These are phyloP conservation scores for Acronicta aceris DNA, from an alignment of 2,888 invertebrate species.

Conservation along the genomic window DNA sequence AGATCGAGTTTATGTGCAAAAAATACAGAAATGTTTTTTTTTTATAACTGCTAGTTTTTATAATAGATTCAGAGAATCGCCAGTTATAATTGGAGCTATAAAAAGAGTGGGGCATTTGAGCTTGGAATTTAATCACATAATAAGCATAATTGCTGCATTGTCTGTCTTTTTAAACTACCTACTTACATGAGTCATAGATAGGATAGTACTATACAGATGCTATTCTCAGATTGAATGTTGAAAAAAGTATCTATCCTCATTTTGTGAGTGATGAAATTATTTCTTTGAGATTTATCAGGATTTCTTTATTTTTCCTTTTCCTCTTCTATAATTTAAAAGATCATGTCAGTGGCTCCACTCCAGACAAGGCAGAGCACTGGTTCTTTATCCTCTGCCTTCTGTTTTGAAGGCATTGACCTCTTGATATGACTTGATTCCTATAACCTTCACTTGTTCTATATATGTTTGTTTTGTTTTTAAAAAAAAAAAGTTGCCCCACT, in stretches of 20 bases:
- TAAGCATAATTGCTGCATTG: conserved; percentile 60
- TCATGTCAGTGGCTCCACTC: no score
- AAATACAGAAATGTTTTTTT: conserved; percentile 14
- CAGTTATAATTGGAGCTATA: conserved; percentile 50
- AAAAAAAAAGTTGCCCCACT: no score
- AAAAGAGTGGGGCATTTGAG: conserved; percentile 51
- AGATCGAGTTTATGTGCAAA: background rate
- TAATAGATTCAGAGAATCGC: conserved; percentile 30
- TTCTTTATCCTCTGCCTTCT: no score
- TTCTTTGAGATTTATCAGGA: background rate
- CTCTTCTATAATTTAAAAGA: no score
- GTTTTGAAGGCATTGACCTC: no score
- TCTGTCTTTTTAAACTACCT: conserved; percentile 53
- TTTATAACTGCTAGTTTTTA: conserved; percentile 33
- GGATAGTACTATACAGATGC: conserved; percentile 31
- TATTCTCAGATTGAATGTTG: background rate
- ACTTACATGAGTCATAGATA: conserved; percentile 55
- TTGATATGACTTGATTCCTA: no score
- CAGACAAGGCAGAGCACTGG: no score
- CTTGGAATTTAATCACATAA: conserved; percentile 55
- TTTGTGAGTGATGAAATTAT: background rate
- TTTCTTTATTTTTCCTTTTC: no score
- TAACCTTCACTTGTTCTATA: no score
- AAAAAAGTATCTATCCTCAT: background rate
- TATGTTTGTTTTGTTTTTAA: no score